Evolutionary conservation across 2,797 vertebrate genomes (phyloP).

Genomic region (Eremophila alpestris): DNA sequence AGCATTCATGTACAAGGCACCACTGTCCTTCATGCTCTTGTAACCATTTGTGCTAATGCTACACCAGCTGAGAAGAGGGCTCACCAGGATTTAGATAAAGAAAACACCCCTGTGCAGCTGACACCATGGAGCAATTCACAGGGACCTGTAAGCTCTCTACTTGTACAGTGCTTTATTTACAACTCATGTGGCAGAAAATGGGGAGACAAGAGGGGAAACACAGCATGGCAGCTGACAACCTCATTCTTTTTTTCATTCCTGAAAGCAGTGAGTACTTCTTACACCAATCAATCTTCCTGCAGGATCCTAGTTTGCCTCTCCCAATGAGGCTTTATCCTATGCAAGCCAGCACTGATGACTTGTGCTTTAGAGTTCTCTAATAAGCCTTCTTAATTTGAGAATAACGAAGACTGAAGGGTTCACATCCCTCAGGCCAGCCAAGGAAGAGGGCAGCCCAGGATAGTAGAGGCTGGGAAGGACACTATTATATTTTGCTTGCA

Average conservation of each 20-base stretch:
- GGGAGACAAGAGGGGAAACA: neutral
- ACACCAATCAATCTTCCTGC: neutral
- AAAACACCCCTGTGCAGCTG: neutral
- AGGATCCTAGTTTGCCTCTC: neutral
- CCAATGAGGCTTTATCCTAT: neutral
- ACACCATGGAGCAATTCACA: neutral
- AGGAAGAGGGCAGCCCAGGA: neutral
- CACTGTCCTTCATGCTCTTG: neutral
- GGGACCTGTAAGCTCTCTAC: neutral
- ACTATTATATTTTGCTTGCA: neutral
- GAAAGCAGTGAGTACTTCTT: neutral
- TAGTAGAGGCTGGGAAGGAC: neutral
- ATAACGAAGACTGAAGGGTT: conserved; percentile 18
- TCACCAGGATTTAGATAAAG: neutral
- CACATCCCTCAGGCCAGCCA: neutral
- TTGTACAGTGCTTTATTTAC: neutral
- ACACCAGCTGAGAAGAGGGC: neutral
- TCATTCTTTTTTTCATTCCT: neutral
- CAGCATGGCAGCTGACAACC: neutral
- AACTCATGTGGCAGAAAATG: neutral
- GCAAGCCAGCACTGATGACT: neutral
- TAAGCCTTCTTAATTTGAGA: conserved; percentile 22
- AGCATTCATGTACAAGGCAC: neutral
- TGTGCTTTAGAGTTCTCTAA: neutral
- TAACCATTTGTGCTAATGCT: neutral